phyloP scores from a whole-genome alignment of 2,113 vertebrate species.

The Synodontis membranacea region DNA sequence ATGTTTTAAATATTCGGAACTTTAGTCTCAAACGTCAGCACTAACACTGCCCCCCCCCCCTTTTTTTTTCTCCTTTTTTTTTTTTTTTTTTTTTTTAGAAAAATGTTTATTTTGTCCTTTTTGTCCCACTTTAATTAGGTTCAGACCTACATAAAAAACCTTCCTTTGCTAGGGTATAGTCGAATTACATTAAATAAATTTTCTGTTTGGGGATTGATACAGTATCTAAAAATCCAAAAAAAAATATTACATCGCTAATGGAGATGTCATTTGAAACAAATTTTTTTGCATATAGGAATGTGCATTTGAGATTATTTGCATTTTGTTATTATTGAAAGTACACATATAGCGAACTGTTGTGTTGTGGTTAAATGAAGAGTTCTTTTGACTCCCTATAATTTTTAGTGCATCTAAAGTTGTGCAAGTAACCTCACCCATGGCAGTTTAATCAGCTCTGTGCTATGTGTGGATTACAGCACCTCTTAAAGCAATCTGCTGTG shows the following conservation, averaged over 20 bases:
- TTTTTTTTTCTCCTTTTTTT: neutral
- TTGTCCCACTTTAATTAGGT: neutral
- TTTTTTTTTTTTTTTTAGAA: neutral
- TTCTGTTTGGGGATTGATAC: too few species aligned
- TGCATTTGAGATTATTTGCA: neutral
- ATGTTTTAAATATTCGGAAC: neutral
- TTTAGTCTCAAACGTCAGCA: neutral
- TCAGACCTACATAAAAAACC: too few species aligned
- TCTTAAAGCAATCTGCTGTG: neutral
- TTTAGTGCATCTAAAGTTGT: neutral
- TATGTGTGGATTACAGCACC: neutral
- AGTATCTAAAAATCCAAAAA: too few species aligned
- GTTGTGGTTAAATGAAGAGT: neutral
- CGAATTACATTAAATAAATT: neutral
- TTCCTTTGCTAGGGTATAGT: neutral
- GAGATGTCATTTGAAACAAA: neutral
- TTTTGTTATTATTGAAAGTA: neutral
- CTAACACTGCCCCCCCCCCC: too few species aligned
- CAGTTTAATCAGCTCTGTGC: conserved; percentile 2
- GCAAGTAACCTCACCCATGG: conserved; percentile 9
- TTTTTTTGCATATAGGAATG: neutral
- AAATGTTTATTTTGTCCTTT: neutral
- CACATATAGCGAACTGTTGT: neutral
- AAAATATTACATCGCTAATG: neutral
- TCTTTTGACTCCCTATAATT: neutral